phyloP scores from a whole-genome alignment of 2,888 invertebrate species.

The Macrosiphum euphorbiae region DNA sequence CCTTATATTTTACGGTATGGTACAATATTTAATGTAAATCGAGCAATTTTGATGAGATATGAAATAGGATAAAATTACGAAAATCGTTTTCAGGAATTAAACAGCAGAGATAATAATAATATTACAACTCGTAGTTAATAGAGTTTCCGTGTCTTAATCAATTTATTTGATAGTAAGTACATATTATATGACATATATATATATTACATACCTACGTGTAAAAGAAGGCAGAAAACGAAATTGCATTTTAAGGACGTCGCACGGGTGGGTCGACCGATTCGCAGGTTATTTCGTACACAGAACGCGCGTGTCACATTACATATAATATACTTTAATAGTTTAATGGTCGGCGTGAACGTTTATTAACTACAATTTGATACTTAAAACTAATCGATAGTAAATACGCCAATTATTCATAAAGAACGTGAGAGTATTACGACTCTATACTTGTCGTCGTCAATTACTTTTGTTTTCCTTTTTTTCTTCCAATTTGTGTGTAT shows the following conservation, averaged over 20 bases:
- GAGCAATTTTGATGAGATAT: neutral
- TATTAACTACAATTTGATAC: neutral
- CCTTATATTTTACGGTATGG: neutral
- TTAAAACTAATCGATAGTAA: neutral
- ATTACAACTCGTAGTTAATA: too few species aligned
- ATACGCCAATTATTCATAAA: neutral
- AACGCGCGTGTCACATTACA: neutral
- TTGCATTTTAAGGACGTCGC: neutral
- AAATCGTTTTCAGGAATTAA: neutral
- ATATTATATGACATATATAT: neutral
- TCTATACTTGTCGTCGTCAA: neutral
- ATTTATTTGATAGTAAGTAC: neutral
- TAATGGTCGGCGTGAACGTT: neutral
- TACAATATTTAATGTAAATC: neutral
- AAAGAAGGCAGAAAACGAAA: neutral
- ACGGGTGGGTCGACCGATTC: neutral
- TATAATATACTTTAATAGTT: neutral
- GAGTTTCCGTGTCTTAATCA: neutral
- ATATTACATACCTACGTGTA: neutral
- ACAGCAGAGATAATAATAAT: neutral
- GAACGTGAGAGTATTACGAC: neutral
- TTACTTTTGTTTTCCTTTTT: neutral
- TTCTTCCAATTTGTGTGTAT: neutral
- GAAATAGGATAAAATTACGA: neutral
- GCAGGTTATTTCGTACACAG: neutral